Conservation (phyloP, 2,888 invertebrate genomes). For the Lacanobia wlatinum region DNA sequence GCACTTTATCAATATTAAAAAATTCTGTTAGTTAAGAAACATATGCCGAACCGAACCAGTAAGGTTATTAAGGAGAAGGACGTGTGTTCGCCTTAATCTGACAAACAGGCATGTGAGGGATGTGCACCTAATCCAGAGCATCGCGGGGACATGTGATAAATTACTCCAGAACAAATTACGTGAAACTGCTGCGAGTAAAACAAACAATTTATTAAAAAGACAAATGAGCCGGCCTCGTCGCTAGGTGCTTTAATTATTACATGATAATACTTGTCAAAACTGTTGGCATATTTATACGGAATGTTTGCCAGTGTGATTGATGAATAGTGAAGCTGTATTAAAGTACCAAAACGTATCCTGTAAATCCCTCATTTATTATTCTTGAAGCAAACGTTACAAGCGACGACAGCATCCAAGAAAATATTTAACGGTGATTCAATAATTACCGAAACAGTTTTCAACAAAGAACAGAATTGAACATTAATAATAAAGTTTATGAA, state of each 20-base stretch:
- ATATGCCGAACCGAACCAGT: constrained; percentile 16
- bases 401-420: neutral
- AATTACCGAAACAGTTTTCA: constrained; percentile 33
- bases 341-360: neutral
- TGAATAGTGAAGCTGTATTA: constrained; percentile 22
- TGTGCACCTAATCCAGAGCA: constrained; percentile 80
- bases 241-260: constrained; percentile 80
- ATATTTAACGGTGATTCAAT: constrained; percentile 20
- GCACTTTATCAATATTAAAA: neutral
- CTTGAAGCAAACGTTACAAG: neutral
- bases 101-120: constrained; percentile 77
- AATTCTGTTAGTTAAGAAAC: constrained; percentile 3
- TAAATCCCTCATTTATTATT: neutral
- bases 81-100: constrained; percentile 72
- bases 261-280: constrained; percentile 70
- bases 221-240: constrained; percentile 76
- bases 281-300: constrained; percentile 47
- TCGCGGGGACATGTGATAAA: constrained; percentile 82
- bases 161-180: constrained; percentile 84
- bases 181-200: constrained; percentile 80
- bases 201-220: constrained; percentile 87
- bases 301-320: constrained; percentile 42
- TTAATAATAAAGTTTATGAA: constrained; percentile 56
- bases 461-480: constrained; percentile 55
- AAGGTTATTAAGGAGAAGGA: constrained; percentile 49